Conservation (phyloP, 64 coral and sea anemone species). For the Montipora cactus region DNA sequence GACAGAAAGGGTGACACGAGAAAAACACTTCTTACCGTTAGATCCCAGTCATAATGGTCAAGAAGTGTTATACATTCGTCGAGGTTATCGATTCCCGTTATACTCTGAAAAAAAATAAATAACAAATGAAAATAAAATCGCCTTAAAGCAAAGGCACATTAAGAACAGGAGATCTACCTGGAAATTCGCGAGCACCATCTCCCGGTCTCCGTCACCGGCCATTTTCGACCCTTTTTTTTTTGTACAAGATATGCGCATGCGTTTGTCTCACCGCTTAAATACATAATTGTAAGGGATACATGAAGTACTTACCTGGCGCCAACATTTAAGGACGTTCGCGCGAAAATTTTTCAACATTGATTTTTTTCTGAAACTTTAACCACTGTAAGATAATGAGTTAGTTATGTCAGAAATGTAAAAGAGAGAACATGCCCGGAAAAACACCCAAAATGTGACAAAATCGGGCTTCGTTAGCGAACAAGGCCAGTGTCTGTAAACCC, state of each 20-base stretch:
- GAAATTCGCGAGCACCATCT: constrained; percentile 99
- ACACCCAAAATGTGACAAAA: no score
- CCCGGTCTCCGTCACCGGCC: constrained; percentile 94
- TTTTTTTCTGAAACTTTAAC: no score
- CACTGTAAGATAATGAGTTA: no score
- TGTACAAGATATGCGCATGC: constrained; percentile 55
- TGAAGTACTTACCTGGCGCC: no score
- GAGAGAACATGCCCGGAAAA: no score
- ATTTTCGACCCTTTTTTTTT: constrained; percentile 68
- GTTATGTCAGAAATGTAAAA: no score
- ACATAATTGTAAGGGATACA: no score
- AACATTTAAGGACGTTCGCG: no score
- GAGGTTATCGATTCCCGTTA: constrained; percentile 97
- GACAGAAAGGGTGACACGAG: neutral
- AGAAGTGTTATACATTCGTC: constrained; percentile 97
- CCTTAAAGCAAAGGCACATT: neutral
- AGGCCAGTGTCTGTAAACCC: no score
- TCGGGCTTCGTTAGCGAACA: no score
- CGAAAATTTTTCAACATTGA: no score
- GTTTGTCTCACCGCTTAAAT: neutral
- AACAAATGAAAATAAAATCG: neutral
- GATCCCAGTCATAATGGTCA: constrained; percentile 94
- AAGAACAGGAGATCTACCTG: constrained; percentile 69
- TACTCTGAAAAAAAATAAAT: constrained; percentile 72
- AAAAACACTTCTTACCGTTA: constrained; percentile 74